Percentiles rank a stretch among this genome's conserved stretches.
These are phyloP conservation scores for Sterna hirundo DNA, from an alignment of 2,113 vertebrate genomes.

Conservation along the genomic window DNA sequence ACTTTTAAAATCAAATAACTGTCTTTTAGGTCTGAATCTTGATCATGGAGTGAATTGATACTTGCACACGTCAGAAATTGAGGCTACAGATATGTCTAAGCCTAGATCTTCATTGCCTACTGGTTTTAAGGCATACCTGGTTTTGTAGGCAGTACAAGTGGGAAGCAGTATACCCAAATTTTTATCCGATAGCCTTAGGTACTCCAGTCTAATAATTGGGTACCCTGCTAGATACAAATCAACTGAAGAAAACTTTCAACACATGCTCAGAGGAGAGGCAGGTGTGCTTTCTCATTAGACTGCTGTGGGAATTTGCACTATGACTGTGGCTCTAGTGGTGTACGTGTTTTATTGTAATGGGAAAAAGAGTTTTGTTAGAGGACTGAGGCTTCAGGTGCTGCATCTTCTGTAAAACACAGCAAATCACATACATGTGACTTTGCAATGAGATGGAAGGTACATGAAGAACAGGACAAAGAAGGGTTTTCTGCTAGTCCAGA, in stretches of 20 bases:
- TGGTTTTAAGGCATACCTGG: not conserved
- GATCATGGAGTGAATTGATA: rapidly evolving
- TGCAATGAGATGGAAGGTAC: not conserved
- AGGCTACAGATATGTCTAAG: not conserved
- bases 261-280: not conserved
- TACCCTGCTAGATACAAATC: not conserved
- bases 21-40: not conserved
- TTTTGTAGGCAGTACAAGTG: not conserved
- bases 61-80: not conserved
- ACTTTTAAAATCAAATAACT: not conserved
- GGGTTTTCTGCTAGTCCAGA: not conserved
- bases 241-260: not conserved
- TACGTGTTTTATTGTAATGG: not conserved
- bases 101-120: not conserved
- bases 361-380: not conserved
- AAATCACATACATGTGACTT: not conserved
- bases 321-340: not conserved
- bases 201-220: not conserved
- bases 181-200: not conserved
- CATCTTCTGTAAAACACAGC: not conserved
- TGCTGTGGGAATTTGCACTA: not conserved
- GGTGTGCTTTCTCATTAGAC: not conserved
- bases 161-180: not conserved
- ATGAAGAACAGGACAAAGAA: not conserved
- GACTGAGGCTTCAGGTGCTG: not conserved